A percentile compares a stretch with the other conserved stretches of the same genome.
phyloP scores from a whole-genome alignment of 2,888 invertebrate genomes.

The Drosophila neonasuta region DNA sequence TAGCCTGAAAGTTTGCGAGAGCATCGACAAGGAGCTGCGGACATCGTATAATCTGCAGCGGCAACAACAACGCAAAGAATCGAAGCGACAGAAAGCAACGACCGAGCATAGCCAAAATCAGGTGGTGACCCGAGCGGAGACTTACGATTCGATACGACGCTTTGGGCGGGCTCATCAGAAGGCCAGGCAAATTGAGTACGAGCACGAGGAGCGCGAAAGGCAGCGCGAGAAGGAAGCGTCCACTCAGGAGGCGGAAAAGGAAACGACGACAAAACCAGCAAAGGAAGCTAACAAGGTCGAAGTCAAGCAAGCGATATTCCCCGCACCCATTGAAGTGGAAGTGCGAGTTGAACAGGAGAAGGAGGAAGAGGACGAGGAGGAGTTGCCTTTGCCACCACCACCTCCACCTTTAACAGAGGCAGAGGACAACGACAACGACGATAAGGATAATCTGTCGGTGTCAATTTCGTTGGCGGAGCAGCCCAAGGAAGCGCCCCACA shows the following conservation, averaged over 20 bases:
- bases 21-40: constrained; percentile 87
- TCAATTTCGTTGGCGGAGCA: constrained; percentile 58
- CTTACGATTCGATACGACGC: constrained; percentile 80
- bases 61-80: constrained; percentile 65
- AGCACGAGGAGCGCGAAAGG: constrained; percentile 57
- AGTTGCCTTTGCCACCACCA: constrained; percentile 56
- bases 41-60: constrained; percentile 80
- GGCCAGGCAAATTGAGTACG: constrained; percentile 75
- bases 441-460: constrained; percentile 39
- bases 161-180: constrained; percentile 81
- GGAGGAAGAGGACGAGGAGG: constrained; percentile 9
- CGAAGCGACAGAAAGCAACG: constrained; percentile 27
- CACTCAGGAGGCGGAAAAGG: constrained; percentile 41
- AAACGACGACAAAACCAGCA: constrained; percentile 20
- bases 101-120: constrained; percentile 5
- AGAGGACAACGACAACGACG: constrained; percentile 23
- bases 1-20: constrained; percentile 87
- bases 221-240: constrained; percentile 50
- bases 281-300: constrained; percentile 34
- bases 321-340: constrained; percentile 22
- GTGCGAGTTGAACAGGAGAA: background rate
- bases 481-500: constrained; percentile 78
- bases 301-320: constrained; percentile 23
- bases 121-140: constrained; percentile 71
- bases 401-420: constrained; percentile 53